These are phyloP conservation scores for Drosophila mayaguana DNA, from an alignment of 2,888 invertebrate genomes.

Conservation along the genomic window DNA sequence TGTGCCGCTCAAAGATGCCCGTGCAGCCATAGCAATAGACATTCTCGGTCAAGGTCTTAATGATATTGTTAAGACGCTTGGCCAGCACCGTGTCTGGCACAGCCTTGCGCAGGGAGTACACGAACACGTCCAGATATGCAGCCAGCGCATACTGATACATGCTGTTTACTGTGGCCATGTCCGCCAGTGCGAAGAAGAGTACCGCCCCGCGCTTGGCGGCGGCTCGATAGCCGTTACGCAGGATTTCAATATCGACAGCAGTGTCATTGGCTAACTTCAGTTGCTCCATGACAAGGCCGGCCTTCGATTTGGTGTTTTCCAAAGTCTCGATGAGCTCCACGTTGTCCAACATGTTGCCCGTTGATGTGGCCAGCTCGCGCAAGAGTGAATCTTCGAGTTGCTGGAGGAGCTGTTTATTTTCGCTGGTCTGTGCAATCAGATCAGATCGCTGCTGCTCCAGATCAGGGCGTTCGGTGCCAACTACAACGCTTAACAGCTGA, in stretches of 20 bases:
- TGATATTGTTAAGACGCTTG: constrained; percentile 92
- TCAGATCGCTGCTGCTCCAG: constrained; percentile 94
- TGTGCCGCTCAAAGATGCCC: constrained; percentile 96
- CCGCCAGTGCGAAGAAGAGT: constrained; percentile 94
- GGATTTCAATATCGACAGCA: constrained; percentile 91
- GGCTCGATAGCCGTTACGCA: constrained; percentile 93
- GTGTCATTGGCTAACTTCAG: constrained; percentile 91
- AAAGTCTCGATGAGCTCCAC: constrained; percentile 93
- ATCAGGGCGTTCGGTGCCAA: constrained; percentile 93
- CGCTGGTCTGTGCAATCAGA: constrained; percentile 93
- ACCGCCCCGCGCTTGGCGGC: constrained; percentile 95
- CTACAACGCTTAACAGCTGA: constrained; percentile 95
- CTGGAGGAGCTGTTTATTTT: constrained; percentile 93
- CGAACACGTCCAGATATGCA: constrained; percentile 94
- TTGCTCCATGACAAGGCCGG: constrained; percentile 92
- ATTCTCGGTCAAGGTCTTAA: constrained; percentile 93
- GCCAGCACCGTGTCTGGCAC: constrained; percentile 91
- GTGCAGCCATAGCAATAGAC: constrained; percentile 97
- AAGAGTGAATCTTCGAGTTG: constrained; percentile 94
- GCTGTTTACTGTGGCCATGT: constrained; percentile 94
- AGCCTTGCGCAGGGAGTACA: constrained; percentile 92
- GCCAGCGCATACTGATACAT: constrained; percentile 97
- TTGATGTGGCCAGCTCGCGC: constrained; percentile 92
- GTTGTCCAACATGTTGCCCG: constrained; percentile 97
- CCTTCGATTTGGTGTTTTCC: constrained; percentile 95